Evolutionary conservation across 2,797 vertebrate genomes (phyloP).

Genomic region (Acrossocheilus fasciatus): DNA sequence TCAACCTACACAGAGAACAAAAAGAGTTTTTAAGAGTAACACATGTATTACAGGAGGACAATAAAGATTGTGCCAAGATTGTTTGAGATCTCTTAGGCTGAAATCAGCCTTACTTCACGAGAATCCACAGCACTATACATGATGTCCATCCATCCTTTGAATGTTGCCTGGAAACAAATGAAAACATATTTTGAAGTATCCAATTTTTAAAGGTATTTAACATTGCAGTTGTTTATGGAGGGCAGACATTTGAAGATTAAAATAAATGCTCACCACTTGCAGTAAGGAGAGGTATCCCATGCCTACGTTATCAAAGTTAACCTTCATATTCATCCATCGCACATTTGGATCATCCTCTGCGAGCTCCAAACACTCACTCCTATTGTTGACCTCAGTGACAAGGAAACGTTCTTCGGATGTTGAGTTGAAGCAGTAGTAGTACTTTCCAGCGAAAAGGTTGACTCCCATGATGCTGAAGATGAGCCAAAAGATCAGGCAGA

Average conservation of each 20-base stretch:
- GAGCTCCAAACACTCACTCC: constrained; percentile 80
- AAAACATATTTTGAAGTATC: not conserved
- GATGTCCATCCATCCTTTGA: constrained; percentile 84
- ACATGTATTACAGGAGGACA: not conserved
- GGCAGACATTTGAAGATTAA: not conserved
- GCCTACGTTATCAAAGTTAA: constrained; percentile 94
- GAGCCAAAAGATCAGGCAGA: constrained; percentile 96
- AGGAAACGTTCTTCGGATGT: constrained; percentile 77
- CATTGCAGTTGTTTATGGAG: not conserved
- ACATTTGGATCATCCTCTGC: constrained; percentile 70
- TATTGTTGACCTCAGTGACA: constrained; percentile 79
- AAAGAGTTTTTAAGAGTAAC: not conserved
- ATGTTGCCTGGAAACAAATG: constrained; percentile 72
- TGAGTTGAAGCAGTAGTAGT: constrained; percentile 86
- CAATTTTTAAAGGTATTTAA: not conserved
- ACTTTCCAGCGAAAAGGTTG: constrained; percentile 95
- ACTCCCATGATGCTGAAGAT: constrained; percentile 98
- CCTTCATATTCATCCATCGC: constrained; percentile 89
- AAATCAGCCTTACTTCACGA: constrained; percentile 65
- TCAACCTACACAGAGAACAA: constrained; percentile 74
- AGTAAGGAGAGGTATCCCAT: constrained; percentile 93
- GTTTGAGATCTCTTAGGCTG: not conserved
- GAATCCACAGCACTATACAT: constrained; percentile 81
- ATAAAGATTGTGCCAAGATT: no score
- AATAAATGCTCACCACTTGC: constrained; percentile 86